A percentile compares a stretch with the other conserved stretches of the same genome.
These are phyloP conservation scores for Acanthisitta chloris DNA, from an alignment of 2,113 vertebrate species.

Conservation along the genomic window DNA sequence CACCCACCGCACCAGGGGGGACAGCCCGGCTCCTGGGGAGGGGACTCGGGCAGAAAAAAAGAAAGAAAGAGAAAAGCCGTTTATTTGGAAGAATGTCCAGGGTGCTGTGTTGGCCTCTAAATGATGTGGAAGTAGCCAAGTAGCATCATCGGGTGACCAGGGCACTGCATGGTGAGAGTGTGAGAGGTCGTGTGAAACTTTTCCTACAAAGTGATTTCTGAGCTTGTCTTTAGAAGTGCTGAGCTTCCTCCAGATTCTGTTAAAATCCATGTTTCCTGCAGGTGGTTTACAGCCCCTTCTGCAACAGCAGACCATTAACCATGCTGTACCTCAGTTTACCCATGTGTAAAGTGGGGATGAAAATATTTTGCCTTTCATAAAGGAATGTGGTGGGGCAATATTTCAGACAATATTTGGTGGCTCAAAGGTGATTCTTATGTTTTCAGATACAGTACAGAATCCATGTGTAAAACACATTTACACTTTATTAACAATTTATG, in stretches of 20 bases:
- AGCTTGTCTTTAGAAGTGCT: not conserved
- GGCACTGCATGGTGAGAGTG: not conserved
- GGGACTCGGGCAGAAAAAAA: too few relatives aligned
- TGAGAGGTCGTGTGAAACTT: not conserved
- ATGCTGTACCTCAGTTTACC: not conserved
- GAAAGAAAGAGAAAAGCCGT: not conserved
- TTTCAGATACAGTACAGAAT: not conserved
- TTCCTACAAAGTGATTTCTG: not conserved
- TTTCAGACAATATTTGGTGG: not conserved
- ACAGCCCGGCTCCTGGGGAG: not conserved
- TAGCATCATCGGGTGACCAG: not conserved
- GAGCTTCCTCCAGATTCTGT: not conserved
- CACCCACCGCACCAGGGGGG: too few relatives aligned
- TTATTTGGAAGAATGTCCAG: not conserved
- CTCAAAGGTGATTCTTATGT: not conserved
- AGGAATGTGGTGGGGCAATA: accelerated
- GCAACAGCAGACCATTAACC: not conserved
- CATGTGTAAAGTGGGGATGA: not conserved
- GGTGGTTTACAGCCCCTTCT: not conserved
- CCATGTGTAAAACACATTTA: not conserved
- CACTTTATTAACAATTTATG: not conserved
- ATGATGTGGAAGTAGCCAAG: not conserved
- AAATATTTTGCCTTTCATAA: not conserved
- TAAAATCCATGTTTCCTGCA: not conserved
- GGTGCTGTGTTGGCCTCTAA: not conserved